Evolutionary conservation across 2,797 vertebrate genomes (phyloP).

Genomic region (Silurus lanzhouensis): DNA sequence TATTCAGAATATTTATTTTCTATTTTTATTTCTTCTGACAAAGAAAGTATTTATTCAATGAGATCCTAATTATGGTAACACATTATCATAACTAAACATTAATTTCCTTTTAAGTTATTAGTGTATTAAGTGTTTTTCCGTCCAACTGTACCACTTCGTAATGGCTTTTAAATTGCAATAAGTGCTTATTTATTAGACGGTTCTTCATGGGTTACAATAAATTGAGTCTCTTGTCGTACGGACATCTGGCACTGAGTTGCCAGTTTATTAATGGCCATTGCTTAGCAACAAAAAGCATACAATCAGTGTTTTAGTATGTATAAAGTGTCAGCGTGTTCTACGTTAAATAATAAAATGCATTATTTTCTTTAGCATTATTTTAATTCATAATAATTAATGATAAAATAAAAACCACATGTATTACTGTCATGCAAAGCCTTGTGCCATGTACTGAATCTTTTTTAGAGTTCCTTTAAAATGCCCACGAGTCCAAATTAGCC

Average conservation of each 20-base stretch:
- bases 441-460: not conserved
- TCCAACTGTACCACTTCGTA: not conserved
- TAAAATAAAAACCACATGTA: not conserved
- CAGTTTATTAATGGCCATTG: not conserved
- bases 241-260: not conserved
- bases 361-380: not conserved
- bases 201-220: not conserved
- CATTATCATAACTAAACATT: not conserved
- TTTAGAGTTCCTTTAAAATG: conserved; percentile 7
- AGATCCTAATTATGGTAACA: not conserved
- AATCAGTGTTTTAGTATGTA: not conserved
- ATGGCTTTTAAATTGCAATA: not conserved
- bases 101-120: not conserved
- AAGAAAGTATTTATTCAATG: not conserved
- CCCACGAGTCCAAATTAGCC: not conserved
- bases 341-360: not conserved
- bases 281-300: not conserved
- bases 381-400: not conserved
- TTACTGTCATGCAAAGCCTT: not conserved
- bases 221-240: not conserved
- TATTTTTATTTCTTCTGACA: not conserved
- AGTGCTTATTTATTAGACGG: not conserved
- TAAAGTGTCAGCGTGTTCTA: not conserved
- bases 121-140: not conserved
- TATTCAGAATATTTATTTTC: not conserved